A percentile compares a stretch with the other conserved stretches of the same genome.
Evolutionary conservation across 2,797 vertebrate genomes (phyloP).

Genomic region (Myotis findleyi): DNA sequence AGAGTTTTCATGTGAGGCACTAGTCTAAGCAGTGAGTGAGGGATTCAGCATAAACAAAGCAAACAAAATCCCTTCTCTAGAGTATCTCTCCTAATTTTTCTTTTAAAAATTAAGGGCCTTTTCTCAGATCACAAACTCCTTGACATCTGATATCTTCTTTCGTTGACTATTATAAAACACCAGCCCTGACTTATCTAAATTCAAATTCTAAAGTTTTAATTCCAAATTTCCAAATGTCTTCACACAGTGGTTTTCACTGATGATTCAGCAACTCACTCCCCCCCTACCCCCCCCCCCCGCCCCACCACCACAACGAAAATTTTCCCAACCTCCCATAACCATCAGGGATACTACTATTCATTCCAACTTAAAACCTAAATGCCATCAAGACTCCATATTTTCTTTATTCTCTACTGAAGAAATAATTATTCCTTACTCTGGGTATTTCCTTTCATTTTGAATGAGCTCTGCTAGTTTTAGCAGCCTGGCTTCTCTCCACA

Average conservation of each 20-base stretch:
- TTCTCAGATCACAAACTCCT: background rate
- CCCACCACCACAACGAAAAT: background rate
- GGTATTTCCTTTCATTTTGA: background rate
- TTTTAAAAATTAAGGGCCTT: background rate
- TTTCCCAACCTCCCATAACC: background rate
- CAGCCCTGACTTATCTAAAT: background rate
- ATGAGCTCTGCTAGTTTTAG: background rate
- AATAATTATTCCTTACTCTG: background rate
- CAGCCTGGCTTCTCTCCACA: background rate
- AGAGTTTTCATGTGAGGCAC: background rate
- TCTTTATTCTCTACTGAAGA: background rate
- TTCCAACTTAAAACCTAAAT: background rate
- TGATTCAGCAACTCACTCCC: background rate
- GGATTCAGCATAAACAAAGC: background rate
- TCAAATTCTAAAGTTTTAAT: slow-evolving; percentile 48
- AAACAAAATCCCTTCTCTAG: background rate
- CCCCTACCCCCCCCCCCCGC: accelerated
- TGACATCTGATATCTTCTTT: background rate
- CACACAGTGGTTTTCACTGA: background rate
- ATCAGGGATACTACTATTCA: background rate
- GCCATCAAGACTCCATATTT: background rate
- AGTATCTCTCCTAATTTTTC: background rate
- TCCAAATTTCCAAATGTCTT: slow-evolving; percentile 18
- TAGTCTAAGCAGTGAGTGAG: background rate
- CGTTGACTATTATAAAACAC: background rate